Conservation (phyloP, 2,113 vertebrate genomes). For the Leptocoma aspasia region DNA sequence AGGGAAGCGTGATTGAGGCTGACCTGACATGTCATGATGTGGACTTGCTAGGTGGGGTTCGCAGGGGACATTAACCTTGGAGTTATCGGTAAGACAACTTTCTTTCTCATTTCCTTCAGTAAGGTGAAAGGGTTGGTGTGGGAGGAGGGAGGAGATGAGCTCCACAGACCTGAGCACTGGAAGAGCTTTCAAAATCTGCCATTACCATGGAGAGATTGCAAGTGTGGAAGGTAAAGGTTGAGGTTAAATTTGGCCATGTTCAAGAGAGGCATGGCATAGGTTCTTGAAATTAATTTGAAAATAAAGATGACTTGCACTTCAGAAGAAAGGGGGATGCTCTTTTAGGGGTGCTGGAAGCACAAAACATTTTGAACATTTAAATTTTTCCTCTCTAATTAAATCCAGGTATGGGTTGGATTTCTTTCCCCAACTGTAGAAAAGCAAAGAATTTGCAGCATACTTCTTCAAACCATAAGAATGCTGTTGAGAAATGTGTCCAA, state of each 20-base stretch:
- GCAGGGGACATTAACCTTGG: conserved; percentile 82
- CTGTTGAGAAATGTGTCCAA: neutral
- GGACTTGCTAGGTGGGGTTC: conserved; percentile 84
- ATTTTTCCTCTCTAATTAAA: neutral
- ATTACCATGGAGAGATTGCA: neutral
- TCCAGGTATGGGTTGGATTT: neutral
- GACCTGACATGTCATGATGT: conserved; percentile 87
- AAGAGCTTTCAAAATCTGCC: neutral
- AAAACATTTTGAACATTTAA: neutral
- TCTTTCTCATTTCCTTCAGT: conserved; percentile 72
- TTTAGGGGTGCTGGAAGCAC: neutral
- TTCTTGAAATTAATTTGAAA: neutral
- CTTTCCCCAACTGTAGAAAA: neutral
- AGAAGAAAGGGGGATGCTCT: neutral
- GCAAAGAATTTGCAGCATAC: neutral
- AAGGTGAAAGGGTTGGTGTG: conserved; percentile 55
- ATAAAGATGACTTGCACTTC: neutral
- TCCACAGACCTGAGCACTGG: neutral
- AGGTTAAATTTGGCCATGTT: neutral
- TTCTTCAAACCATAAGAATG: neutral
- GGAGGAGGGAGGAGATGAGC: conserved; percentile 55
- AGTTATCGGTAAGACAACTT: conserved; percentile 87
- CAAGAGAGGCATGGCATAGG: neutral
- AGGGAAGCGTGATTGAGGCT: conserved; percentile 88
- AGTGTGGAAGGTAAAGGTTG: neutral